phyloP scores from a whole-genome alignment of 2,797 vertebrate genomes.

The Coccyzus lansbergi region DNA sequence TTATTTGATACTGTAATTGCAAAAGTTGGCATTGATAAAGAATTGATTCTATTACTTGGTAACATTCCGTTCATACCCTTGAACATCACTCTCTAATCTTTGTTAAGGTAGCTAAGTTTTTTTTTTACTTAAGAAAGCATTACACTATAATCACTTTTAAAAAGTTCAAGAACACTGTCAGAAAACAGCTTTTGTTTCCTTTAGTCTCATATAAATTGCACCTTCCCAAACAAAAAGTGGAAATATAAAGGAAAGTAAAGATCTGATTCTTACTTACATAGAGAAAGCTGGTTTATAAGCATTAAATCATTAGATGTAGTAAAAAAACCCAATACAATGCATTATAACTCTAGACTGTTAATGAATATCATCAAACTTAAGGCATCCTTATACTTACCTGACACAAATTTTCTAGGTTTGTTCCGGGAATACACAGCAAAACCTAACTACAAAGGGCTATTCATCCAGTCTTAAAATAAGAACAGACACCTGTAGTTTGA shows the following conservation, averaged over 20 bases:
- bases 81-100: not conserved
- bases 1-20: not conserved
- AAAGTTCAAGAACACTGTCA: not conserved
- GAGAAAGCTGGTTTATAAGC: not conserved
- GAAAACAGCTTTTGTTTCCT: not conserved
- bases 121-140: not conserved
- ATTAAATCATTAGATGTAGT: not conserved
- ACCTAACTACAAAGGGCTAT: not conserved
- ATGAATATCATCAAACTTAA: not conserved
- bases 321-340: not conserved
- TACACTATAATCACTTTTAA: not conserved
- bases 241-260: not conserved
- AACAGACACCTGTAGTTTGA: not conserved
- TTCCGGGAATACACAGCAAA: not conserved
- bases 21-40: not conserved
- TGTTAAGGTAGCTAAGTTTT: not conserved
- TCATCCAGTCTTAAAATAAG: not conserved
- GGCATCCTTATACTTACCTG: not conserved
- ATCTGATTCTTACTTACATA: not conserved
- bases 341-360: not conserved
- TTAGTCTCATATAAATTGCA: not conserved
- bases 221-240: not conserved
- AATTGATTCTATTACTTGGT: not conserved
- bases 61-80: not conserved
- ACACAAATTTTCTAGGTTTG: not conserved